These are phyloP conservation scores for Eupleurogrammus muticus DNA, from an alignment of 2,797 vertebrate species.

Conservation along the genomic window DNA sequence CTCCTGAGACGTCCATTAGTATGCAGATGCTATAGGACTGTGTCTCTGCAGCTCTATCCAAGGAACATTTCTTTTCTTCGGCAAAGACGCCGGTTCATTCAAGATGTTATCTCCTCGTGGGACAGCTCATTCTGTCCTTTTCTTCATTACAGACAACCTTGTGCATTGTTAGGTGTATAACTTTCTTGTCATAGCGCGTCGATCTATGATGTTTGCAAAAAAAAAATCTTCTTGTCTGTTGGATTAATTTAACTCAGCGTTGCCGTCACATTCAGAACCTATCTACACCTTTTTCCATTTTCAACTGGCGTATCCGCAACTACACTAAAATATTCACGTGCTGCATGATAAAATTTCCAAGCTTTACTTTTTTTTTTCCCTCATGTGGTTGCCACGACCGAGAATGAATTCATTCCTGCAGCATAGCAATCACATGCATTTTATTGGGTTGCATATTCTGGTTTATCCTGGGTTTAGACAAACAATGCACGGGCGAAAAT, in stretches of 20 bases:
- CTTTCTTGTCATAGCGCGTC: not conserved
- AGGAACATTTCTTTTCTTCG: not conserved
- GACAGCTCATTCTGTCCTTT: slow-evolving; percentile 1
- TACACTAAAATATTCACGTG: not conserved
- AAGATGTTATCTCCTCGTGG: slow-evolving; percentile 11
- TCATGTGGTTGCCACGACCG: too few relatives aligned
- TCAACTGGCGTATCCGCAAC: slow-evolving; percentile 10
- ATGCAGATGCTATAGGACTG: slow-evolving; percentile 4
- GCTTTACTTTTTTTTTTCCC: not conserved
- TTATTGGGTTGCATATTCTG: not conserved
- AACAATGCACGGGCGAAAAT: not conserved
- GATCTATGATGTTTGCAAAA: not conserved
- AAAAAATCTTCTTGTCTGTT: not conserved
- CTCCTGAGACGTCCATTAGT: slow-evolving; percentile 6
- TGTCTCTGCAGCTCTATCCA: not conserved
- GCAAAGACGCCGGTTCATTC: not conserved
- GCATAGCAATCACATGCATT: not conserved
- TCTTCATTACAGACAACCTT: not conserved
- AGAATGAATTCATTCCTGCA: not conserved
- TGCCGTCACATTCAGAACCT: not conserved
- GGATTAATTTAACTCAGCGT: not conserved
- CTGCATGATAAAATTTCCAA: slow-evolving; percentile 1
- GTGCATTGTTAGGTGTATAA: not conserved
- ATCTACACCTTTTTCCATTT: not conserved
- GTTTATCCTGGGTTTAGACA: not conserved